Evolutionary conservation across 2,113 vertebrate genomes (phyloP).

Genomic region (Stegostoma tigrinum): DNA sequence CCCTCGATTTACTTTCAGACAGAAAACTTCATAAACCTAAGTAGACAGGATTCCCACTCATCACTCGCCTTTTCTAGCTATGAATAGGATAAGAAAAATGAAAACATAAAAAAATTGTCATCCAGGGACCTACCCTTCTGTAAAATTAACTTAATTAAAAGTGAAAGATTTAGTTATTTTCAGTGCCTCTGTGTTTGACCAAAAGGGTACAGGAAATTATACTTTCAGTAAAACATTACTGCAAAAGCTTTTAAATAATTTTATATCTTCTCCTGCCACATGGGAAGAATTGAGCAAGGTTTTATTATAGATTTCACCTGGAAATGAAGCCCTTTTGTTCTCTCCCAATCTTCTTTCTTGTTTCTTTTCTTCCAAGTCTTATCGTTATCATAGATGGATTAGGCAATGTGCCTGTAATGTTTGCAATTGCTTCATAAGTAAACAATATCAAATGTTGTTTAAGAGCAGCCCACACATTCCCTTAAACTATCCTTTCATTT

Average conservation of each 20-base stretch:
- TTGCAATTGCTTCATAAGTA: neutral
- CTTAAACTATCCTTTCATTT: neutral
- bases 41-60: conserved; percentile 47
- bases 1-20: conserved; percentile 49
- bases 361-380: neutral
- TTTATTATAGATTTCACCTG: neutral
- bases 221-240: conserved; percentile 4
- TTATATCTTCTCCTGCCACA: neutral
- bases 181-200: conserved; percentile 8
- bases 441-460: neutral
- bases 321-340: neutral
- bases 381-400: neutral
- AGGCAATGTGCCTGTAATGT: neutral
- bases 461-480: neutral
- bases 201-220: conserved; percentile 26
- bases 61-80: conserved; percentile 46
- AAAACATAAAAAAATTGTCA: conserved; percentile 20
- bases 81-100: conserved; percentile 46
- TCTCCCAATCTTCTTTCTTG: neutral
- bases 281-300: neutral
- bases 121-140: neutral
- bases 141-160: conserved; percentile 27
- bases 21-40: conserved; percentile 60
- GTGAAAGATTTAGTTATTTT: conserved; percentile 29
- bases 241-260: conserved; percentile 9